Percentiles rank a stretch among this genome's conserved stretches.
phyloP scores from a whole-genome alignment of 1,140 invertebrate species.

The Trachelipus rathkii region DNA sequence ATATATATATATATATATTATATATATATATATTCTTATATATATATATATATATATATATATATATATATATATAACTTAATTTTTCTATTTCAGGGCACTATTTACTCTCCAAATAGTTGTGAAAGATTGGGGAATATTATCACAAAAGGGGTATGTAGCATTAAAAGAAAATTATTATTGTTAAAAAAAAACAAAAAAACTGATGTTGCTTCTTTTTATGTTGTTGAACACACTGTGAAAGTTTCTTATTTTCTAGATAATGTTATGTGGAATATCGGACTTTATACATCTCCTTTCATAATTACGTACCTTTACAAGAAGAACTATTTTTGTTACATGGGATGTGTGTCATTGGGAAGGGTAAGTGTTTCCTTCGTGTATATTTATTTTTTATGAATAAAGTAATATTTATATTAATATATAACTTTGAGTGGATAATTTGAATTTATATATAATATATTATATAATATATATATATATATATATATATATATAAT shows the following conservation, averaged over 20 bases:
- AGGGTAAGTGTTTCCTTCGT: background rate
- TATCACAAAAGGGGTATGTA: background rate
- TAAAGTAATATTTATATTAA: background rate
- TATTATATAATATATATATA: no score
- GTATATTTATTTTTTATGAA: background rate
- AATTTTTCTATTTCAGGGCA: background rate
- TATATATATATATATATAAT: no score
- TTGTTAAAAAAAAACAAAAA: background rate
- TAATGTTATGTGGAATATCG: constrained; percentile 8
- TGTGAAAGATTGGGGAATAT: background rate
- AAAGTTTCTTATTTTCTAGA: background rate
- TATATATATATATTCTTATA: background rate
- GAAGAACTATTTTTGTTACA: background rate
- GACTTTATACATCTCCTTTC: background rate
- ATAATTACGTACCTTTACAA: background rate
- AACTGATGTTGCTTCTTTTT: background rate
- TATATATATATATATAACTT: background rate
- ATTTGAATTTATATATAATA: no score
- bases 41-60: background rate
- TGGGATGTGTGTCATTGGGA: background rate
- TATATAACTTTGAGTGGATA: no score
- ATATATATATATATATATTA: background rate
- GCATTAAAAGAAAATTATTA: background rate
- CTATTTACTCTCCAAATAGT: background rate
- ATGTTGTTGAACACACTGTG: no score